A percentile compares a stretch with the other conserved stretches of the same genome.
Conservation (phyloP, 2,888 invertebrate genomes). For the Periphyllus acericola region DNA sequence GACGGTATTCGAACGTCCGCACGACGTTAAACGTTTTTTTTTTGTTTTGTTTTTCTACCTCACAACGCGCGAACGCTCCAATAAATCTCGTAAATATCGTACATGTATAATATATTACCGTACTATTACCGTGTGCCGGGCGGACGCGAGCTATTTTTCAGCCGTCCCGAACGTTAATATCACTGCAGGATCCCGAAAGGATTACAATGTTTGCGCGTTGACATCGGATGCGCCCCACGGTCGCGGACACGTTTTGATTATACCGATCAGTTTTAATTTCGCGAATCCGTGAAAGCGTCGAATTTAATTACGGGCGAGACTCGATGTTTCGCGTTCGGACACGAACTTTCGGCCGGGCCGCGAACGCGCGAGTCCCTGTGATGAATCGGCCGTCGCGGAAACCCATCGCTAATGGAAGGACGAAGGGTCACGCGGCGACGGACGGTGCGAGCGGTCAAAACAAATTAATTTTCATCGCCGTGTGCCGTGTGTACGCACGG, state of each 20-base stretch:
- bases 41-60: not conserved
- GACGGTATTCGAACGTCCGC: too few relatives aligned
- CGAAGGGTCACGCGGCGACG: slow-evolving; percentile 31
- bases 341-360: not conserved
- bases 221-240: not conserved
- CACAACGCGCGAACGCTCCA: not conserved
- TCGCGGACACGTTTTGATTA: slow-evolving; percentile 25
- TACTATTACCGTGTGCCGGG: too few relatives aligned
- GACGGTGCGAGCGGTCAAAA: slow-evolving; percentile 26
- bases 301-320: slow-evolving; percentile 33
- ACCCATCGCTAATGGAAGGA: slow-evolving; percentile 55
- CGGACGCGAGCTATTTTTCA: not conserved
- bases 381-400: slow-evolving; percentile 51
- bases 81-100: too few relatives aligned
- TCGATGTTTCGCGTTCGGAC: slow-evolving; percentile 41
- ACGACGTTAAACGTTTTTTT: too few relatives aligned
- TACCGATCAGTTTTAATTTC: slow-evolving; percentile 35
- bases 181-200: not conserved
- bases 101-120: too few relatives aligned
- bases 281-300: slow-evolving; percentile 46
- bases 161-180: not conserved
- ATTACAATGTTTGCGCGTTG: not conserved
- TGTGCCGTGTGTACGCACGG: not conserved
- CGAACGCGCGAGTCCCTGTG: not conserved
- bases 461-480: slow-evolving; percentile 43